Evolutionary conservation across 2,797 vertebrate genomes (phyloP), one percentile per base, ranked within the genome.

Genomic region (Euthynnus affinis): DNA sequence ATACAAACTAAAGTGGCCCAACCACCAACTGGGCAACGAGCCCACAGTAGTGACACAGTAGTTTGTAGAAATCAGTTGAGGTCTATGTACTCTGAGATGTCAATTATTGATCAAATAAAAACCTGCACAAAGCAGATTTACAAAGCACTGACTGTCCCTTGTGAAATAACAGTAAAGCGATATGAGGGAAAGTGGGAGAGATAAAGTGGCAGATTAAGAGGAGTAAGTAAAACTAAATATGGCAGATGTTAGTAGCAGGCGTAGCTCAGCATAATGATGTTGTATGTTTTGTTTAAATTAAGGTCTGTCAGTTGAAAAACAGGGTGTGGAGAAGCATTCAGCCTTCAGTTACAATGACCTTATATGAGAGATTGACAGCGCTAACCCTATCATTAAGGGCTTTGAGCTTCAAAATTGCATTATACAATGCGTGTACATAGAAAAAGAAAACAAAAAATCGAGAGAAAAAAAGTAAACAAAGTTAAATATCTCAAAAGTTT

Each of bases 11-110:
- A 66, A 80, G 71, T 48, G 53, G 68, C 70, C 40, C 69, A 55
- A 53, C 72, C 71, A 82, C 69, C 48, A 62, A 37, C 74, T 81
- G 88, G 92, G 92, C 86, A 83, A 4, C 0, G 4, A 10, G 92
- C 94, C 94, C 72, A 56, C 69, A 61, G 59, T 74, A 2, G 72
- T 96, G 95, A 96, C 95, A 94, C 85, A 91, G 94, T 94, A 90
- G 22, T 27, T 78, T 90, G 80, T 53, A 73, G 58, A 85, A 84
- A 86, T 81, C 77, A 69, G 72, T 69, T 69, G 67, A 86, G 82
- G 52, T 74, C 60, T 78, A 49, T 69, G 61, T 48, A 78, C 85
- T 80, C 87, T 64, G 80, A 69, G 37, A 82, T 63, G 86, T 95
- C 86, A 95, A 94, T 96, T 90, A 96, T 90, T 95, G 88, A 94